These are phyloP conservation scores for Odontamblyopus lacepedii DNA, from an alignment of 2,797 vertebrate genomes.

Conservation along the genomic window DNA sequence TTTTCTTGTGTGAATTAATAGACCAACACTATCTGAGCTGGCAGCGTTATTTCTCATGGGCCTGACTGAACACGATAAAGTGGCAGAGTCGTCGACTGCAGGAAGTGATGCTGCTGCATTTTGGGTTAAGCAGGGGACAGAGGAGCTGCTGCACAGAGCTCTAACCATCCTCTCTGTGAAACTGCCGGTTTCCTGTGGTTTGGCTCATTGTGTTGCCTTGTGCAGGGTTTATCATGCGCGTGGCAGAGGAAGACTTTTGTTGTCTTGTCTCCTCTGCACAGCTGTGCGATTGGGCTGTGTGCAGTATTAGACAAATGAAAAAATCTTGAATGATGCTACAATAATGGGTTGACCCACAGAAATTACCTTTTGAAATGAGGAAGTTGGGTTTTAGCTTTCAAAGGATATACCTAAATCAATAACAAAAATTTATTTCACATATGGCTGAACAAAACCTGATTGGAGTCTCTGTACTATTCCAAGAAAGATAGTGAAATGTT, in stretches of 20 bases:
- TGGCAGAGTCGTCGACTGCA: slow-evolving; percentile 35
- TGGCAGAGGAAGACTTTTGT: slow-evolving; percentile 21
- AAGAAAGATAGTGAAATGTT: too few species aligned
- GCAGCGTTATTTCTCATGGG: slow-evolving; percentile 26
- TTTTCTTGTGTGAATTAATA: slow-evolving; percentile 31
- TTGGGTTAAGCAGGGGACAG: slow-evolving; percentile 26
- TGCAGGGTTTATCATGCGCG: slow-evolving; percentile 25
- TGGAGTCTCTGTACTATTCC: too few species aligned
- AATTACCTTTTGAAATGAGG: background rate
- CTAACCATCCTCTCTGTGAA: slow-evolving; percentile 26
- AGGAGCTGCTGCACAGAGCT: slow-evolving; percentile 14
- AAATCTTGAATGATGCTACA: background rate
- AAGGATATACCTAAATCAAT: slow-evolving; percentile 15
- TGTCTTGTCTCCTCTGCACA: background rate
- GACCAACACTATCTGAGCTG: slow-evolving; percentile 9
- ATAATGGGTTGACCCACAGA: background rate
- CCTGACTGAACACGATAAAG: slow-evolving; percentile 24
- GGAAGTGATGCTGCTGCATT: slow-evolving; percentile 59
- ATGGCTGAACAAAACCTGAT: too few species aligned
- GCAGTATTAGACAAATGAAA: background rate
- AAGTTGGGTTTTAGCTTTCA: background rate
- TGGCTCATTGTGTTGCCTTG: slow-evolving; percentile 23
- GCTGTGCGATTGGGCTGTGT: background rate
- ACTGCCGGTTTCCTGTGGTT: slow-evolving; percentile 66
- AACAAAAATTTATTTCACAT: slow-evolving; percentile 12